phyloP scores from a whole-genome alignment of 1,140 invertebrate genomes.

The Caenorhabditis latens region DNA sequence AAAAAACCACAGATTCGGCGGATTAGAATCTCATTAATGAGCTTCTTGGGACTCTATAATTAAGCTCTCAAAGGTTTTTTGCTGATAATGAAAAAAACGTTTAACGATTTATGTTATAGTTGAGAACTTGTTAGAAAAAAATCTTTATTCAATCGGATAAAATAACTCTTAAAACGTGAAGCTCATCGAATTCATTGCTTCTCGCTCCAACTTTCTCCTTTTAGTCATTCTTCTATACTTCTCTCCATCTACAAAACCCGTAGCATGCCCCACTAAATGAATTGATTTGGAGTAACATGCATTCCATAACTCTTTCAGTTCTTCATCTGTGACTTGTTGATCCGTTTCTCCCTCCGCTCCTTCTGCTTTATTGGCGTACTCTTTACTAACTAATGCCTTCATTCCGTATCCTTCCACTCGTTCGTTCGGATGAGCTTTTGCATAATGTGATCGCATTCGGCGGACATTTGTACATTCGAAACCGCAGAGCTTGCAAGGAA shows the following conservation, averaged over 20 bases:
- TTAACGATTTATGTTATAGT: no score
- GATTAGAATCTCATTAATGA: no score
- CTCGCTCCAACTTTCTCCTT: conserved; percentile 1
- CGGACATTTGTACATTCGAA: conserved; percentile 32
- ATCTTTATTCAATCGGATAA: neutral
- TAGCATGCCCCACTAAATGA: conserved; percentile 16
- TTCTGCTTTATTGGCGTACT: neutral
- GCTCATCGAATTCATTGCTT: conserved; percentile 1
- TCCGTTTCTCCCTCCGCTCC: neutral
- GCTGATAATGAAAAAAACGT: no score
- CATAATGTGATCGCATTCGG: conserved; percentile 30
- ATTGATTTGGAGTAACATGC: neutral
- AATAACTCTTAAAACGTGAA: neutral
- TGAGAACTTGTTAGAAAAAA: no score
- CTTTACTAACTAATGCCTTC: conserved; percentile 30
- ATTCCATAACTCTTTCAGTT: conserved; percentile 38
- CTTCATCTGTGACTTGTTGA: conserved; percentile 14
- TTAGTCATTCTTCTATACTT: conserved; percentile 42
- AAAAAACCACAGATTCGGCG: no score
- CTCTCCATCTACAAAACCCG: conserved; percentile 17
- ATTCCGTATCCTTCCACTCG: conserved; percentile 21
- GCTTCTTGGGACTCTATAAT: no score
- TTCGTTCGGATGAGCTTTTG: conserved; percentile 42
- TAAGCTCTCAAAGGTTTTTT: no score
- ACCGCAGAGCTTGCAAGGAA: conserved; percentile 18